phyloP scores from a whole-genome alignment of 2,113 vertebrate genomes.

The Prinia subflava region DNA sequence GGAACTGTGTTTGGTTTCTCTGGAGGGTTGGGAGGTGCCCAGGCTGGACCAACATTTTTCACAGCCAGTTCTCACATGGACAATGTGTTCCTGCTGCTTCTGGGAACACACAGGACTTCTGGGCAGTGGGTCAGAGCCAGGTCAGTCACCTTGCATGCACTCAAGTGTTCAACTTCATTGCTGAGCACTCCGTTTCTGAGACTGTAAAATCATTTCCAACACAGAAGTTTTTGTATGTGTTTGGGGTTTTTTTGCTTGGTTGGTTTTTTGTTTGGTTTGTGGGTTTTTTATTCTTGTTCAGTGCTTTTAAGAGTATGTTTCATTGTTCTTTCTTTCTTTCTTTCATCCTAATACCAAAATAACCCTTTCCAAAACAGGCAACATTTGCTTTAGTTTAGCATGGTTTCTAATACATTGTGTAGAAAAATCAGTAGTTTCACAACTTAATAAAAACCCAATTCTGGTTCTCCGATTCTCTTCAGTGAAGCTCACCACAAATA shows the following conservation, averaged over 20 bases:
- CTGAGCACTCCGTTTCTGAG: not conserved
- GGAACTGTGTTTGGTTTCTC: not conserved
- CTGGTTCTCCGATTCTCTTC: not conserved
- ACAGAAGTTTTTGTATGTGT: not conserved
- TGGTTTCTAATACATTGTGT: not conserved
- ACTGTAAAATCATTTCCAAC: not conserved
- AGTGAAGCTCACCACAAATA: not conserved
- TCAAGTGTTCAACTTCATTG: not conserved
- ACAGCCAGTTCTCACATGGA: not conserved
- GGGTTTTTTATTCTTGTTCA: not conserved
- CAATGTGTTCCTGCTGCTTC: not conserved
- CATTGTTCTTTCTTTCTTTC: not conserved
- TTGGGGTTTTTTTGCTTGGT: too few relatives aligned
- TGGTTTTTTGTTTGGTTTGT: not conserved
- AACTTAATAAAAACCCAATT: not conserved
- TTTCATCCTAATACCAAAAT: not conserved
- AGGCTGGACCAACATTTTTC: accelerated
- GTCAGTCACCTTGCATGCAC: not conserved
- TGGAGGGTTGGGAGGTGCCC: not conserved
- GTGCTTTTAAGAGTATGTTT: not conserved
- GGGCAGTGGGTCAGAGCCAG: not conserved
- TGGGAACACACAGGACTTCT: not conserved
- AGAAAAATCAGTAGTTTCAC: not conserved
- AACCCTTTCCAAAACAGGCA: not conserved
- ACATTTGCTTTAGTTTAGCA: not conserved